Percentiles rank a stretch among this genome's conserved stretches.
These are phyloP conservation scores for Thyatira batis DNA, from an alignment of 2,888 invertebrate species.

Conservation along the genomic window DNA sequence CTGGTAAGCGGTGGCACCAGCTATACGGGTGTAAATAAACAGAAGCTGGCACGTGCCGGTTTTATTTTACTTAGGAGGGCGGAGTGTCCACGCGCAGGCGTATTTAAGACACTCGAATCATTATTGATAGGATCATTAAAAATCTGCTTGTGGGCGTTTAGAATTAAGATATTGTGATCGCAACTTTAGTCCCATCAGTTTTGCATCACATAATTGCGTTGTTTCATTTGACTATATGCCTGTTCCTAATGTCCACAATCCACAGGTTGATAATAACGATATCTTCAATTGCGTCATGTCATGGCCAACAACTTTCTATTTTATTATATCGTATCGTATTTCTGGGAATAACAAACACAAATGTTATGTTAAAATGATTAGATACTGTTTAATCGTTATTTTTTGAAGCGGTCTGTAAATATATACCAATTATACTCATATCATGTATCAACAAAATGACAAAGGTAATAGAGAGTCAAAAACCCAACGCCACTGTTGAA, in stretches of 20 bases:
- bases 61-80: slow-evolving; percentile 9
- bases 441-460: neutral
- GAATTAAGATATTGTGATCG: neutral
- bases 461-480: too few relatives aligned
- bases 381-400: slow-evolving; percentile 10
- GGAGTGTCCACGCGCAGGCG: slow-evolving; percentile 9
- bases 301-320: neutral
- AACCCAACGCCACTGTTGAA: slow-evolving; percentile 3
- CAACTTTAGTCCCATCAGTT: neutral
- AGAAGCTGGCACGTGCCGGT: slow-evolving; percentile 39
- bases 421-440: neutral
- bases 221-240: neutral
- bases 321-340: slow-evolving; percentile 7
- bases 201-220: neutral
- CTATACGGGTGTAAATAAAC: slow-evolving; percentile 54
- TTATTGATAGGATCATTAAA: neutral
- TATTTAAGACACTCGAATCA: neutral
- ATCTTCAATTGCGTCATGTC: slow-evolving; percentile 5
- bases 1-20: slow-evolving; percentile 28
- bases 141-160: neutral
- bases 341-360: slow-evolving; percentile 7
- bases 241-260: neutral
- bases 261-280: neutral
- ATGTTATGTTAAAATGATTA: slow-evolving; percentile 6
- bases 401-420: slow-evolving; percentile 7